These are phyloP conservation scores for Conchocele bisecta DNA, from an alignment of 2,888 invertebrate genomes.

Conservation along the genomic window DNA sequence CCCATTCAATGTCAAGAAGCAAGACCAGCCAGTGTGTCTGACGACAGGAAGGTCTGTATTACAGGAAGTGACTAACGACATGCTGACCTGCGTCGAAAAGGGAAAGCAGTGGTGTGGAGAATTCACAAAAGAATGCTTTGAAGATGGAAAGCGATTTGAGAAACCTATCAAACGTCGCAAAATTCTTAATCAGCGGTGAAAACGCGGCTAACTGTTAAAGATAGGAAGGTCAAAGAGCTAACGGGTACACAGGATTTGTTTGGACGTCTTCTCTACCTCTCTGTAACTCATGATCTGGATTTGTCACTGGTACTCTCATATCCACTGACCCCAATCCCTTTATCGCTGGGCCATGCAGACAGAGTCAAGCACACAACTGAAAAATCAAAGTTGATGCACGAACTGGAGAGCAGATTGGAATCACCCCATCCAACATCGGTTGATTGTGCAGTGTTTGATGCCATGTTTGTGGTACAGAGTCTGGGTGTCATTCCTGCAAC, in stretches of 20 bases:
- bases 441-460: constrained; percentile 30
- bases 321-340: constrained; percentile 42
- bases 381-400: constrained; percentile 27
- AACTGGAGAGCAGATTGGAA: constrained; percentile 9
- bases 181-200: constrained; percentile 7
- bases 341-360: constrained; percentile 24
- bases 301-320: constrained; percentile 21
- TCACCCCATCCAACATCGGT: not conserved
- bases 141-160: constrained; percentile 31
- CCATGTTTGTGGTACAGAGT: constrained; percentile 13
- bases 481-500: not conserved
- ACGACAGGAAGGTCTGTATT: too few relatives aligned
- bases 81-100: too few relatives aligned
- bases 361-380: constrained; percentile 37
- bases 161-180: constrained; percentile 37
- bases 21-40: too few relatives aligned
- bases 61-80: too few relatives aligned
- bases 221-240: constrained; percentile 5
- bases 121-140: constrained; percentile 31
- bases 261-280: constrained; percentile 27
- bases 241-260: constrained; percentile 32
- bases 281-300: constrained; percentile 22
- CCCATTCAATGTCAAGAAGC: too few relatives aligned
- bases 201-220: not conserved
- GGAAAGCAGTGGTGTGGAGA: constrained; percentile 29